phyloP scores from a whole-genome alignment of 2,113 vertebrate genomes.

The Miniopterus natalensis region DNA sequence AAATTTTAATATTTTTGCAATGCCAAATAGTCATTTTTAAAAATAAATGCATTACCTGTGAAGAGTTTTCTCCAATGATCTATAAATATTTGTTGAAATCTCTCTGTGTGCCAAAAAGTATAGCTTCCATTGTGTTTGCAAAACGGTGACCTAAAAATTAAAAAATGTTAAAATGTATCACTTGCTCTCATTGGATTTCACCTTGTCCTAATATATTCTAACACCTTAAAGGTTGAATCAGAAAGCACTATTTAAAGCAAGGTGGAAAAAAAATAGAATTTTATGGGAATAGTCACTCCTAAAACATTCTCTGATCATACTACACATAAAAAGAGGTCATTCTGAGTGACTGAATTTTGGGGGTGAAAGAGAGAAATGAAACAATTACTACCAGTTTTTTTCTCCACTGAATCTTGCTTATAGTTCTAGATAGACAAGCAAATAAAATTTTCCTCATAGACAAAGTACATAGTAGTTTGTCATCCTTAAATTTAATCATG shows the following conservation, averaged over 20 bases:
- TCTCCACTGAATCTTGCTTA: background rate
- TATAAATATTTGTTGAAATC: background rate
- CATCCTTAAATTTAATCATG: background rate
- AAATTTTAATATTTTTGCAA: background rate
- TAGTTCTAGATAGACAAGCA: background rate
- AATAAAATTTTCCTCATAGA: background rate
- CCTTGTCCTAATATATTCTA: background rate
- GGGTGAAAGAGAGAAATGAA: background rate
- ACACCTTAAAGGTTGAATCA: background rate
- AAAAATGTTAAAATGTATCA: constrained; percentile 22
- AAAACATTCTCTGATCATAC: background rate
- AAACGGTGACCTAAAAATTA: constrained; percentile 14
- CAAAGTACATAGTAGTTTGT: background rate
- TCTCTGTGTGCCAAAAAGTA: background rate
- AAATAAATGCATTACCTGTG: background rate
- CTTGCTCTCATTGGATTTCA: background rate
- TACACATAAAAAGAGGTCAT: background rate
- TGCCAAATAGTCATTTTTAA: background rate
- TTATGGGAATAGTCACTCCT: background rate
- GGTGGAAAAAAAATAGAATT: background rate
- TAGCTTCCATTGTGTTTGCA: background rate
- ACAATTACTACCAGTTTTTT: background rate
- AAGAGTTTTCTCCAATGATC: background rate
- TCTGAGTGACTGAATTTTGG: background rate
- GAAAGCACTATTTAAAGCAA: constrained; percentile 17